phyloP scores from a whole-genome alignment of 2,113 vertebrate genomes.

The Myrmecobius fasciatus region DNA sequence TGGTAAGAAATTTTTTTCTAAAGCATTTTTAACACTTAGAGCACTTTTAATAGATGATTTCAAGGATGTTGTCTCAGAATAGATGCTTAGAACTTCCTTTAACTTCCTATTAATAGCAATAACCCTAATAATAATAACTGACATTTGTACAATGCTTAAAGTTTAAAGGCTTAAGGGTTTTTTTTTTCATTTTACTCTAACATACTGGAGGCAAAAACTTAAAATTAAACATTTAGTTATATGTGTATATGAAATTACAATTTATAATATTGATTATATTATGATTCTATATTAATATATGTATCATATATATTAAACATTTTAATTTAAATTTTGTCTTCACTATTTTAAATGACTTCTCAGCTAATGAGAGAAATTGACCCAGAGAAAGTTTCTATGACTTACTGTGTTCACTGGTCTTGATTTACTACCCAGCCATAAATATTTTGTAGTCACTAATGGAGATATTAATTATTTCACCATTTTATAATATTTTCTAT shows the following conservation, averaged over 20 bases:
- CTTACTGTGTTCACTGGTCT: conserved; percentile 18
- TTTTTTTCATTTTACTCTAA: conserved; percentile 36
- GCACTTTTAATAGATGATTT: conserved; percentile 42
- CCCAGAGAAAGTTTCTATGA: conserved; percentile 22
- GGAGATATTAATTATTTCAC: neutral
- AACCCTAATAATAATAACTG: neutral
- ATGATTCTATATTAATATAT: no score
- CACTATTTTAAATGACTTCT: conserved; percentile 27
- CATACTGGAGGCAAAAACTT: conserved; percentile 39
- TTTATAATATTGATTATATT: no score
- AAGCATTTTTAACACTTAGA: conserved; percentile 52
- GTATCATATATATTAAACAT: neutral
- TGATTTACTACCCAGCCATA: conserved; percentile 23
- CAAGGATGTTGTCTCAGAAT: conserved; percentile 32
- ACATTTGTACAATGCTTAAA: neutral
- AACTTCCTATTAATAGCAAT: neutral
- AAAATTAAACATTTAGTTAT: conserved; percentile 38
- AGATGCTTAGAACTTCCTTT: conserved; percentile 45
- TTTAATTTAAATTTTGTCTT: conserved; percentile 41
- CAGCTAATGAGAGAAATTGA: conserved; percentile 39
- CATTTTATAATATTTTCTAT: conserved; percentile 35
- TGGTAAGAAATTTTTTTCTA: conserved; percentile 45
- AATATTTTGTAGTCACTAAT: conserved; percentile 12
- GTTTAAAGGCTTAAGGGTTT: neutral
- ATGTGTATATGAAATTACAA: neutral